Evolutionary conservation across 2,113 vertebrate species (phyloP).

Genomic region (Ammodytes marinus): DNA sequence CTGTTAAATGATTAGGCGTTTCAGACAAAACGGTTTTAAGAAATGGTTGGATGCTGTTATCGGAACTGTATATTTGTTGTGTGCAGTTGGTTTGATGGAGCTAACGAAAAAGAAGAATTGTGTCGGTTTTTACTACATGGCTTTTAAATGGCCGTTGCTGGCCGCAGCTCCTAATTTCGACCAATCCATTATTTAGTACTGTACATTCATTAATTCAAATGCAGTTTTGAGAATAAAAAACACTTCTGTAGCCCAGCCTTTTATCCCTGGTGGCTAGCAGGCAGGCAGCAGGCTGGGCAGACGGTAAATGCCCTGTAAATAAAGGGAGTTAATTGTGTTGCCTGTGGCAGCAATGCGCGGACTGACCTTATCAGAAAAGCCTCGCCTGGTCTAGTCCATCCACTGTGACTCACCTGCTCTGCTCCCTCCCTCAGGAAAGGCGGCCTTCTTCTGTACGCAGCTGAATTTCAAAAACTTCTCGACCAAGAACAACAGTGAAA

Average conservation of each 20-base stretch:
- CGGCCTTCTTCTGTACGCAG: conserved; percentile 52
- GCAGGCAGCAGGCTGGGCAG: conserved; percentile 32
- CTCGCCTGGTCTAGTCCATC: conserved; percentile 72
- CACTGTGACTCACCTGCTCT: conserved; percentile 72
- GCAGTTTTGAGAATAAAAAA: conserved; percentile 38
- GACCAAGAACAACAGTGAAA: conserved; percentile 55
- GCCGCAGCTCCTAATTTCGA: no score
- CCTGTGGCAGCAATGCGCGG: conserved; percentile 72
- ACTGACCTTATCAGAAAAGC: conserved; percentile 84
- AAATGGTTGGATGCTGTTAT: no score
- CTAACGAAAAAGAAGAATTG: no score
- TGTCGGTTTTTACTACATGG: no score
- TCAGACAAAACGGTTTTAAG: no score
- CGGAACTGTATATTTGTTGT: no score
- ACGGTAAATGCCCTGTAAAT: conserved; percentile 69
- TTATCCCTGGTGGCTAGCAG: conserved; percentile 26
- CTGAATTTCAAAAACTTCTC: conserved; percentile 76
- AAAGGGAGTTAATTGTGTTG: conserved; percentile 79
- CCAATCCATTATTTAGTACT: conserved; percentile 22
- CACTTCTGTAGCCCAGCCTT: conserved; percentile 9
- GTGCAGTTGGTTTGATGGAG: no score
- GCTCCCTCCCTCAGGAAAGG: conserved; percentile 56
- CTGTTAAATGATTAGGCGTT: conserved; percentile 30
- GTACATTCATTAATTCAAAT: conserved; percentile 37
- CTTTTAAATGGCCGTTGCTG: no score